These are phyloP conservation scores for Cliona cf. orientalis DNA, from an alignment of 37 sponge, comb jelly and placozoan species.

Conservation along the genomic window DNA sequence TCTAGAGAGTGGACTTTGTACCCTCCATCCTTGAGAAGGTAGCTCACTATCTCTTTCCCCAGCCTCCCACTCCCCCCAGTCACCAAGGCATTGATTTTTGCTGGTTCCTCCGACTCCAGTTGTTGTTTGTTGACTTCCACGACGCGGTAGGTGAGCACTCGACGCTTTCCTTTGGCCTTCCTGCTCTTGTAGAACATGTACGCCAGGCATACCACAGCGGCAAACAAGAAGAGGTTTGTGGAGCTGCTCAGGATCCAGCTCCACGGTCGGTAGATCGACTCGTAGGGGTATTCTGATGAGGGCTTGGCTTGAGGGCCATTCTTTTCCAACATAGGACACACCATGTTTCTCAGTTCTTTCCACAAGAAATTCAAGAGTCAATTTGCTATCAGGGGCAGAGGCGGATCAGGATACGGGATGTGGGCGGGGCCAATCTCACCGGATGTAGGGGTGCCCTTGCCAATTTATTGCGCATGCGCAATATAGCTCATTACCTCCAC, in stretches of 20 bases:
- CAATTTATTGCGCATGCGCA: too few relatives aligned
- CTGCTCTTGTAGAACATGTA: conserved; percentile 33
- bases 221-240: conserved; percentile 56
- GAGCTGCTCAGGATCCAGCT: conserved; percentile 76
- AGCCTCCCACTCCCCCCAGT: conserved; percentile 49
- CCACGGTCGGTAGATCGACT: conserved; percentile 76
- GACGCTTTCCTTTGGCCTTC: background rate
- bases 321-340: conserved; percentile 60
- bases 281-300: conserved; percentile 53
- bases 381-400: background rate
- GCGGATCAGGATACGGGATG: too few relatives aligned
- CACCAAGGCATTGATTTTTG: conserved; percentile 36
- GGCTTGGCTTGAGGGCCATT: background rate
- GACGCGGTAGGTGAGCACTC: background rate
- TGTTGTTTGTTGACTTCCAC: background rate
- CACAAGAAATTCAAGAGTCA: too few relatives aligned
- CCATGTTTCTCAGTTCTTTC: conserved; percentile 51
- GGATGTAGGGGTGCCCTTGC: too few relatives aligned
- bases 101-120: background rate
- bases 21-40: conserved; percentile 50
- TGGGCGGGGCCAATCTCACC: too few relatives aligned
- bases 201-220: conserved; percentile 4
- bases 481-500: too few relatives aligned
- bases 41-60: conserved; percentile 28
- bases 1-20: conserved; percentile 61